Evolutionary conservation across 2,888 invertebrate species (phyloP), one percentile per base, ranked within the genome.

Genomic region (Standfussiana lucernea): DNA sequence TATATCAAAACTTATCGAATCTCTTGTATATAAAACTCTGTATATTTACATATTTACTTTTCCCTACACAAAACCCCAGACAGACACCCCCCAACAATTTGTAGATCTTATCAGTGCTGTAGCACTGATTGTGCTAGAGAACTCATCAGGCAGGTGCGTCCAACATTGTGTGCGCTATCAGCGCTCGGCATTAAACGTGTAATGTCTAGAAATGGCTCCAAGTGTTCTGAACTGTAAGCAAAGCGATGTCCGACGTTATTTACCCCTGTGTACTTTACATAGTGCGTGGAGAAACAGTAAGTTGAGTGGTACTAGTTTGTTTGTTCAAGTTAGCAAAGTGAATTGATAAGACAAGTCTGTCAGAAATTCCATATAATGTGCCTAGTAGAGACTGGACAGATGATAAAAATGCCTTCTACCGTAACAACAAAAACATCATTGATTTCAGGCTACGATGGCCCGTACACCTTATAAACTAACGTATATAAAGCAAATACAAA

Each of bases 201-300:
- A 85, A 84, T 72, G 69, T 86, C 88, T 86, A 83, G 85, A 88
- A 88, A 86, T 81, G 83, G 76, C 79, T 87, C 65, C 88, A 72
- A 85, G 87, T 81, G 66, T 77, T 77, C 70, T 75, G 79, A 79
- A 88, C 76, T 86, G 84, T 79, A 76, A 80, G 84, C 86, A 80
- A 80, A 83, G 86, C 78, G 88, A 80, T 86, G 87, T 87, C 88
- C 88, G 47, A 87, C 76, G 83, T 74, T 81, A 87, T 79, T 86
- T 77, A 81, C 86, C 80, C 67, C 66, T 73, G 72, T 69, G 50
- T 72, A 62, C 56, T 40, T 70, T 11, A 45, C 71, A 45, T 2
- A 64, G 72, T 15, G 15, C 3, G 28, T 2, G 0, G 11, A 5
- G 0, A 13, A 13, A 42, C 65, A 83, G 86, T 73, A 77, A 50